Conservation (phyloP, 2,797 vertebrate genomes). For the Tokudaia tokunoshimensis region DNA sequence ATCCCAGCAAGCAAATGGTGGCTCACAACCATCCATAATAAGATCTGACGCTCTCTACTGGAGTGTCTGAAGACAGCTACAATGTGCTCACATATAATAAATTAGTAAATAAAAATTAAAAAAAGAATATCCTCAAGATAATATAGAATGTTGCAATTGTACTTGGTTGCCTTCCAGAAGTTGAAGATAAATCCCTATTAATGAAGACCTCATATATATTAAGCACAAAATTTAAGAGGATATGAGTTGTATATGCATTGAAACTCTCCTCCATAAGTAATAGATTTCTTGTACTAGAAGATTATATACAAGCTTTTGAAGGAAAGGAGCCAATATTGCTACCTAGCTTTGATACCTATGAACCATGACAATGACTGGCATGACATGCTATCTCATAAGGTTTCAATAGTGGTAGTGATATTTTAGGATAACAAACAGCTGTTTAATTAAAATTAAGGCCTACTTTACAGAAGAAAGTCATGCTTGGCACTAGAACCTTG, state of each 20-base stretch:
- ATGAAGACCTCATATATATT: not conserved
- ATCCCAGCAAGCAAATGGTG: no score
- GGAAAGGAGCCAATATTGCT: not conserved
- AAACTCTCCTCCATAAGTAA: not conserved
- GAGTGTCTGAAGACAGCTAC: no score
- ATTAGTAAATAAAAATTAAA: no score
- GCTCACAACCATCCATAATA: no score
- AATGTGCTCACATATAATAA: no score
- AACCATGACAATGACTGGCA: not conserved
- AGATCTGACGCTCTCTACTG: no score
- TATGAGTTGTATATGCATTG: not conserved
- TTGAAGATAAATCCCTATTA: not conserved
- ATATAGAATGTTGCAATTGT: not conserved
- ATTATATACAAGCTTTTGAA: not conserved
- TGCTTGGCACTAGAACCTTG: not conserved
- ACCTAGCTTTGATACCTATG: not conserved
- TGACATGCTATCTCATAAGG: not conserved
- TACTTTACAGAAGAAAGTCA: not conserved
- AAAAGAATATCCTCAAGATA: not conserved
- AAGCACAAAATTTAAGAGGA: not conserved
- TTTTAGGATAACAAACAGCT: not conserved
- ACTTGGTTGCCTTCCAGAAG: not conserved
- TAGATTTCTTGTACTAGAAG: not conserved
- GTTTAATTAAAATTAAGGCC: not conserved
- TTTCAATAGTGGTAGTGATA: not conserved